phyloP scores from a whole-genome alignment of 1,140 invertebrate species.

The Ips nitidus region DNA sequence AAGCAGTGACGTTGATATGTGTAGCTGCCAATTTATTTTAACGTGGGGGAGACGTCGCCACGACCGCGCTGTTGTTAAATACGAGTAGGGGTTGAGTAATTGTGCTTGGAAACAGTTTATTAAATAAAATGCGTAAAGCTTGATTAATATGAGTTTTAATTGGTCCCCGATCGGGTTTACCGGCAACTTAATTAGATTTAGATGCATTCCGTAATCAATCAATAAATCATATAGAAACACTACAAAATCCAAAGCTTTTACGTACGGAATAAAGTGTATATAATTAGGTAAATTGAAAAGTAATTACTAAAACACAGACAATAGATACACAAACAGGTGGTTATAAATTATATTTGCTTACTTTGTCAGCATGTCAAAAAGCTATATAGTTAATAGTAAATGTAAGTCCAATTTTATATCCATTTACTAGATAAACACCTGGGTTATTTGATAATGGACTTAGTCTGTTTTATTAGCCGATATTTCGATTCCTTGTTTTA shows the following conservation, averaged over 20 bases:
- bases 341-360: constrained; percentile 35
- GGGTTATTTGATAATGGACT: constrained; percentile 30
- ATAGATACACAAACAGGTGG: constrained; percentile 33
- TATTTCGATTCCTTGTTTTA: constrained; percentile 17
- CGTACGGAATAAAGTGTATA: constrained; percentile 5
- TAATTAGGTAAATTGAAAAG: constrained; percentile 32
- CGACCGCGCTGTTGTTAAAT: constrained; percentile 26
- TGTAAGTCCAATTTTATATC: constrained; percentile 35
- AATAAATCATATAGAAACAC: too few relatives aligned
- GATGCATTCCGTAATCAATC: too few relatives aligned
- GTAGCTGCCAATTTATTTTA: constrained; percentile 50
- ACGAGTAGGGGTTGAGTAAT: constrained; percentile 15
- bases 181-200: too few relatives aligned
- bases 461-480: constrained; percentile 25
- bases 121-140: constrained; percentile 18
- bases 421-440: constrained; percentile 36
- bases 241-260: not conserved
- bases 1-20: constrained; percentile 50
- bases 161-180: not conserved
- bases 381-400: constrained; percentile 31
- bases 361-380: constrained; percentile 34
- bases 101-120: constrained; percentile 17
- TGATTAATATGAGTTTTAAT: constrained; percentile 15
- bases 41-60: constrained; percentile 36
- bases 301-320: constrained; percentile 25